These are phyloP conservation scores for Alces alces DNA, from an alignment of 2,113 vertebrate genomes.

Conservation along the genomic window DNA sequence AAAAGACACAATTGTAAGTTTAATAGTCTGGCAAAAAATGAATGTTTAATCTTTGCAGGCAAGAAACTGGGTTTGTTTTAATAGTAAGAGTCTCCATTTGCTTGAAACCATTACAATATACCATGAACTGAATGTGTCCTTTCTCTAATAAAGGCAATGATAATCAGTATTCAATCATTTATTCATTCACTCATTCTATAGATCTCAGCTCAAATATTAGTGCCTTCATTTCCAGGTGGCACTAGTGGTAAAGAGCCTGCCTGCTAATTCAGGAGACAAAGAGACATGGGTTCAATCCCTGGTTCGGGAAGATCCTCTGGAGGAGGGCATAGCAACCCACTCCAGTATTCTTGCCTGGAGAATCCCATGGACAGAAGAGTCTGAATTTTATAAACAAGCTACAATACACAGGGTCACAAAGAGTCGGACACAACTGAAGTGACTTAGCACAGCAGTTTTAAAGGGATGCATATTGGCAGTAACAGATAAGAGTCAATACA, in stretches of 20 bases:
- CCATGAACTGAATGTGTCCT: neutral
- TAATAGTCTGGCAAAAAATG: constrained; percentile 68
- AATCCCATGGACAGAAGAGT: neutral
- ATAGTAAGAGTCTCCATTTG: neutral
- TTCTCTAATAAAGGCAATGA: neutral
- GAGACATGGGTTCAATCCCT: neutral
- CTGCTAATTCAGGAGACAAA: neutral
- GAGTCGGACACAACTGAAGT: rapidly evolving
- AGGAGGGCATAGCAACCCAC: neutral
- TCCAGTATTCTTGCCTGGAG: neutral
- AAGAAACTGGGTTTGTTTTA: constrained; percentile 47
- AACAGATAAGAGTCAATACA: neutral
- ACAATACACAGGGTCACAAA: rapidly evolving
- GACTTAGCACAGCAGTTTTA: neutral
- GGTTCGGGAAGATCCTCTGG: neutral
- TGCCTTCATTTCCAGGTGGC: neutral
- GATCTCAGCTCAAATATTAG: neutral
- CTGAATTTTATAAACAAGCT: neutral
- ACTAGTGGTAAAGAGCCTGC: neutral
- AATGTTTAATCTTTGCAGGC: constrained; percentile 53
- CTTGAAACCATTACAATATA: constrained; percentile 26
- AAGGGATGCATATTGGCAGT: neutral
- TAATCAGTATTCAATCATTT: neutral
- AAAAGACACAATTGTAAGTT: constrained; percentile 60
- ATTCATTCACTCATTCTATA: constrained; percentile 31